Evolutionary conservation across 2,113 vertebrate genomes (phyloP), one percentile per base, ranked within the genome.

Genomic region (Thymallus thymallus): DNA sequence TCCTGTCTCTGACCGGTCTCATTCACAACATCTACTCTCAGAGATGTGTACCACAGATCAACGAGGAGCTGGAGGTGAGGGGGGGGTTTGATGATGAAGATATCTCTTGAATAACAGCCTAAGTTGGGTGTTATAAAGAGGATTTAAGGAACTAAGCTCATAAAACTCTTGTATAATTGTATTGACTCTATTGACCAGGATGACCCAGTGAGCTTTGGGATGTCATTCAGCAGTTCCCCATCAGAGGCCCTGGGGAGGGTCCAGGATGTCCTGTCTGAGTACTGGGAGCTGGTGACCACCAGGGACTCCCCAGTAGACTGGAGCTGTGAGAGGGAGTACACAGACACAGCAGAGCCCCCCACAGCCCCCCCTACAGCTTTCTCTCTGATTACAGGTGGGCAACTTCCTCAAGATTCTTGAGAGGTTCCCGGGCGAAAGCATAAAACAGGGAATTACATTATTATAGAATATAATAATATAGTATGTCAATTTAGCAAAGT

Each of bases 21-120:
- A 88, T 93, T 63, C 87, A 92, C 69, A 92, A 94, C 86, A 89
- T 94, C 76, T 94, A 94, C 81, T 92, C 90, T 29, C 91, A 92
- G 80, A 89, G 86, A 77, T 94, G 93, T 76, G 90, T 92, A 56
- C 93, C 91, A 79, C 80, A 86, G 80, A 89, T 94, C 12, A 91
- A 93, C 55, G 91, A 93, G 70, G 89, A 92, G 68, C 60, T 92
- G 0, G 93, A 94, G 91, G 93, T 93, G 75, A 83, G 87, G 78
- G 35, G 2, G 9, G 1, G 9, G 9, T 41, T 41, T 10, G 35
- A 41, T 41, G 35, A 7, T 10, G 35, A 41, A 41, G 9, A 41
- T 3, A 10, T 41, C 35, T 41, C 35, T 41, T 41, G 35, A 41
- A 41, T 41, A 41, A 41, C 35, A 41, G 35, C 35, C 35, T 16